Percentiles rank a stretch among this genome's conserved stretches.
Conservation (phyloP, 30 jellyfish, hydroid and myxozoan genomes). For the Rhopilema esculentum region DNA sequence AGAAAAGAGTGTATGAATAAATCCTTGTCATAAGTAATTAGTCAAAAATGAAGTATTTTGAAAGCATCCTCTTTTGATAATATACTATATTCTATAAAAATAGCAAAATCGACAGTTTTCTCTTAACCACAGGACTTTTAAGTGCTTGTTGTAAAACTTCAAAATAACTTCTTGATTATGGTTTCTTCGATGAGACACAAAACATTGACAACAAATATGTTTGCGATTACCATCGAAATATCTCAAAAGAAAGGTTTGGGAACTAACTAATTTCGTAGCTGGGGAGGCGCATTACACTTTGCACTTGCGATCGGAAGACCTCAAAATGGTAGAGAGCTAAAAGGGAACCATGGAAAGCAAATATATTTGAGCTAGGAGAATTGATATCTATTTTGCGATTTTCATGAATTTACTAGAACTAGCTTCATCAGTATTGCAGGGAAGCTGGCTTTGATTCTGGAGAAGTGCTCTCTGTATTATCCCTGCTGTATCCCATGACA, state of each 20-base stretch:
- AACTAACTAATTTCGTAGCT: not conserved
- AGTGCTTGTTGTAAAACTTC: too few relatives aligned
- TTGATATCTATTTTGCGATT: not conserved
- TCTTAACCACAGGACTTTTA: too few relatives aligned
- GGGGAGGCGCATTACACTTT: conserved; percentile 11
- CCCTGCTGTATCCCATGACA: not conserved
- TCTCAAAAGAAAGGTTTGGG: not conserved
- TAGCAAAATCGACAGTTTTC: too few relatives aligned
- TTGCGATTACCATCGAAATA: too few relatives aligned
- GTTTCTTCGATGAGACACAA: too few relatives aligned
- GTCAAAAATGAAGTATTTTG: too few relatives aligned
- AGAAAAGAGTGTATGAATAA: too few relatives aligned
- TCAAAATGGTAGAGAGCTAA: conserved; percentile 18
- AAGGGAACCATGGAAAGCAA: not conserved
- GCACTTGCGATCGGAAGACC: conserved; percentile 13
- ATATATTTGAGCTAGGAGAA: not conserved
- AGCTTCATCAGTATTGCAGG: not conserved
- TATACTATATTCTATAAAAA: too few relatives aligned
- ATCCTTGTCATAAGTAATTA: too few relatives aligned
- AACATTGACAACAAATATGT: too few relatives aligned
- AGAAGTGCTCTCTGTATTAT: not conserved
- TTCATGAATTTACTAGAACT: not conserved
- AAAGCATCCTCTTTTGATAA: too few relatives aligned
- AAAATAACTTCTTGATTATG: too few relatives aligned
- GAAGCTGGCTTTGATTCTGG: not conserved